A percentile compares a stretch with the other conserved stretches of the same genome.
Evolutionary conservation across 2,888 invertebrate genomes (phyloP).

Genomic region (Coelopa pilipes): DNA sequence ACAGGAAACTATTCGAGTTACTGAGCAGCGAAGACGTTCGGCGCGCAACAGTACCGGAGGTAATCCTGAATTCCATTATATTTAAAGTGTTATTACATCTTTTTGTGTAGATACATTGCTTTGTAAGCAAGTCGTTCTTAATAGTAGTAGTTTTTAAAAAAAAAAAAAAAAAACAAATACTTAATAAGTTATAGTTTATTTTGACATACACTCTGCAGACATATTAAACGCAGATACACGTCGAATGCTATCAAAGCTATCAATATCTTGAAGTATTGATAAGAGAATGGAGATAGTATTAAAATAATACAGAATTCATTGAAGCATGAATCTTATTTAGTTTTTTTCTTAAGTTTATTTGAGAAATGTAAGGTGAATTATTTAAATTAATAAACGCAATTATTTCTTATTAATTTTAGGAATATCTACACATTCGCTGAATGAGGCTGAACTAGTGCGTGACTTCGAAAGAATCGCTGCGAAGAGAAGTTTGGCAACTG

Average conservation of each 20-base stretch:
- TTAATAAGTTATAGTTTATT: too few species aligned
- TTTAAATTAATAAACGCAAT: not conserved
- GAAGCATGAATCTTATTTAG: not conserved
- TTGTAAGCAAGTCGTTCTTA: too few species aligned
- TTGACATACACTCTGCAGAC: too few species aligned
- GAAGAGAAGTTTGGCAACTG: conserved; percentile 68
- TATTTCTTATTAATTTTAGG: conserved; percentile 52
- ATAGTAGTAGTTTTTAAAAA: too few species aligned
- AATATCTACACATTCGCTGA: conserved; percentile 81
- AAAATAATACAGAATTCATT: too few species aligned
- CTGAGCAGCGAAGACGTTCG: conserved; percentile 69
- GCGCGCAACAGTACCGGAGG: conserved; percentile 70
- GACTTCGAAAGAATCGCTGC: conserved; percentile 66
- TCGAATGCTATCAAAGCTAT: too few species aligned
- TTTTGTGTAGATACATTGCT: too few species aligned
- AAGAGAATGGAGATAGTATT: not conserved
- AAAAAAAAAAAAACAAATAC: too few species aligned
- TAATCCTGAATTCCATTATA: too few species aligned
- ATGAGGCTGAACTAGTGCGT: conserved; percentile 84
- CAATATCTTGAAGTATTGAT: conserved; percentile 3
- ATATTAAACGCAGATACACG: too few species aligned
- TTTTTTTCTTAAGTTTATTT: not conserved
- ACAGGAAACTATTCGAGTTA: conserved; percentile 72
- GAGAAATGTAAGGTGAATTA: not conserved
- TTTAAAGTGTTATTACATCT: too few species aligned